These are phyloP conservation scores for Thysanoteuthis rhombus DNA, from an alignment of 2,888 invertebrate genomes.

Conservation along the genomic window DNA sequence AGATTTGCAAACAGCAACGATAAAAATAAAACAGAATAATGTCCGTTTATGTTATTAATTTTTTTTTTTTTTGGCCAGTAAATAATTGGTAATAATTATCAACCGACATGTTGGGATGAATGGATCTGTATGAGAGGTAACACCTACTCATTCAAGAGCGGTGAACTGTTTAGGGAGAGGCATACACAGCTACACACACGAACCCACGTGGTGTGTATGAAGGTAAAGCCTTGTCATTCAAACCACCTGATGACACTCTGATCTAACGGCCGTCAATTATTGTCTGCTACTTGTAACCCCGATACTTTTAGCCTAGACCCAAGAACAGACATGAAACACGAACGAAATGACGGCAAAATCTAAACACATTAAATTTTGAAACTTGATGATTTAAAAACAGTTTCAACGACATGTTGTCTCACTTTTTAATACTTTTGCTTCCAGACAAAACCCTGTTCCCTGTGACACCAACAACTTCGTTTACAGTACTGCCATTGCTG, in stretches of 20 bases:
- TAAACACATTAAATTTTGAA: neutral
- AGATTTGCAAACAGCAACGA: too few relatives aligned
- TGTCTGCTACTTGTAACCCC: neutral
- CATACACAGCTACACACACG: neutral
- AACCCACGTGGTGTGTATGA: neutral
- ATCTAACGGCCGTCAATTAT: neutral
- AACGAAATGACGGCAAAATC: neutral
- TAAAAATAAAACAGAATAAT: too few relatives aligned
- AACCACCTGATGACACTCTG: neutral
- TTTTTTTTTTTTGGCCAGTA: too few relatives aligned
- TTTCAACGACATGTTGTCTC: neutral
- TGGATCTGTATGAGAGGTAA: neutral
- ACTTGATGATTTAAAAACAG: neutral
- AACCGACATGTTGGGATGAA: neutral
- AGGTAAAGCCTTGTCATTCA: neutral
- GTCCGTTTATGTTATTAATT: too few relatives aligned
- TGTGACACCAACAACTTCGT: neutral
- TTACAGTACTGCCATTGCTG: neutral
- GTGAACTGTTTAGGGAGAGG: too few relatives aligned
- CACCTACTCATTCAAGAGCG: neutral
- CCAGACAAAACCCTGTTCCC: too few relatives aligned
- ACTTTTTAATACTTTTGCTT: neutral
- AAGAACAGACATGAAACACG: too few relatives aligned
- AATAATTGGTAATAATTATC: too few relatives aligned
- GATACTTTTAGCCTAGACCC: neutral